Base-by-base conservation (phyloP, 2,113 vertebrate genomes). In the Zeus faber region DNA sequence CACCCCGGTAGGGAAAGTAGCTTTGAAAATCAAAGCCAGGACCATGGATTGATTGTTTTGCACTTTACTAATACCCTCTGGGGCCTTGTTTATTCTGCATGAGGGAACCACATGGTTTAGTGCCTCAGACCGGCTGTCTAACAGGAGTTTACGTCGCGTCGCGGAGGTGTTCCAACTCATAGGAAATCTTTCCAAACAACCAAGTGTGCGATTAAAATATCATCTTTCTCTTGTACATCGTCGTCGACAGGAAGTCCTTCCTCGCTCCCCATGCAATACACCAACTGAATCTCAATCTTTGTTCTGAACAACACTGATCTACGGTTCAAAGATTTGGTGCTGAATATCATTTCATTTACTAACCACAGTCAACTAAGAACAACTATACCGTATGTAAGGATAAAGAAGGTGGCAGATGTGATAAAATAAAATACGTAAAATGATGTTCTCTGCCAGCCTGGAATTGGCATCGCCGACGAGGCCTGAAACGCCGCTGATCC, bases 101-200 rank as follows among this genome's bases (percentile, higher is more conserved):
- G 27, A 56, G 49, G 53, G 47, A 73, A 49, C 39, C 45, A 49
- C 51, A 59, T 58, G 57, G 65, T 55, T 58, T 23, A 70, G 46
- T 21, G 58, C 53, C 53, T 63, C 65, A 49, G 55, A 66, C 70
- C 72, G 55, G 65, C 68, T 72, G 52, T 40, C 27, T 59, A 67
- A 54, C 62, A 69, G 60, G 41, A 20, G 46, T 22, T 0, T 22
- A 21, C 62, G 13, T n/a, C n/a, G 72, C 72, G 58, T 77, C 63
- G 68, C 25, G 8, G 4, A 29, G 4, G 27, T 5, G n/a, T n/a
- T 37, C 33, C 33, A 37, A 37, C 33, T 37, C 2, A n/a, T 16
- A 49, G 41, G 40, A 63, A 58, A 31, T 5, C 17, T 10, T 64
- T 68, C 25, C 24, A 14, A 46, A 39, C 70, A 44, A 39, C 14